Conservation (phyloP, 2,888 invertebrate species). For the Hypercompe scribonia region DNA sequence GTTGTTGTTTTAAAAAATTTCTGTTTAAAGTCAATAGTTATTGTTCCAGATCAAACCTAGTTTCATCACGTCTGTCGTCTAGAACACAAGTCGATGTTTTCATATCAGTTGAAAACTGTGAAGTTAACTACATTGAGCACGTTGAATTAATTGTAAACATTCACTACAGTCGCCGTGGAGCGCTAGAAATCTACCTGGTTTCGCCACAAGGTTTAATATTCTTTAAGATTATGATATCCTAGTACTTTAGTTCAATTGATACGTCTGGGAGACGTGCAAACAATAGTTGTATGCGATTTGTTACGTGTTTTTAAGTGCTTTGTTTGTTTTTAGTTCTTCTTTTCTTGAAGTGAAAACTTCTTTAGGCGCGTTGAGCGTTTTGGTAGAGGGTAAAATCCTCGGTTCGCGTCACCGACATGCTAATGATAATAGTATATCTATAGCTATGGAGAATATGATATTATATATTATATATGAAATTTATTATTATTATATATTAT, state of each 20-base stretch:
- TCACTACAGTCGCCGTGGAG: slow-evolving; percentile 91
- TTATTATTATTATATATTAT: too few species aligned
- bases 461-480: too few species aligned
- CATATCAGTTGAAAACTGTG: slow-evolving; percentile 87
- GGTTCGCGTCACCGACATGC: too few species aligned
- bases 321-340: not conserved
- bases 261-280: slow-evolving; percentile 39
- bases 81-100: slow-evolving; percentile 59
- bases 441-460: too few species aligned
- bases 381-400: too few species aligned
- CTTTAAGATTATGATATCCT: slow-evolving; percentile 51
- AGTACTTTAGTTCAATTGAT: slow-evolving; percentile 56
- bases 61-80: slow-evolving; percentile 55
- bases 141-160: slow-evolving; percentile 92
- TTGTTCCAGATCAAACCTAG: slow-evolving; percentile 35
- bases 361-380: too few species aligned
- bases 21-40: not conserved
- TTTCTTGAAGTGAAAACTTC: too few species aligned
- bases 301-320: not conserved
- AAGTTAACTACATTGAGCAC: slow-evolving; percentile 92
- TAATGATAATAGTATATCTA: too few species aligned
- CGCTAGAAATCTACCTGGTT: slow-evolving; percentile 90
- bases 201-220: slow-evolving; percentile 90
- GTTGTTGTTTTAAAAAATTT: too few species aligned
- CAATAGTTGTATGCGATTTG: slow-evolving; percentile 19